These are phyloP conservation scores for Trachythela sp. DNA, from an alignment of 64 coral and sea anemone genomes.

Conservation along the genomic window DNA sequence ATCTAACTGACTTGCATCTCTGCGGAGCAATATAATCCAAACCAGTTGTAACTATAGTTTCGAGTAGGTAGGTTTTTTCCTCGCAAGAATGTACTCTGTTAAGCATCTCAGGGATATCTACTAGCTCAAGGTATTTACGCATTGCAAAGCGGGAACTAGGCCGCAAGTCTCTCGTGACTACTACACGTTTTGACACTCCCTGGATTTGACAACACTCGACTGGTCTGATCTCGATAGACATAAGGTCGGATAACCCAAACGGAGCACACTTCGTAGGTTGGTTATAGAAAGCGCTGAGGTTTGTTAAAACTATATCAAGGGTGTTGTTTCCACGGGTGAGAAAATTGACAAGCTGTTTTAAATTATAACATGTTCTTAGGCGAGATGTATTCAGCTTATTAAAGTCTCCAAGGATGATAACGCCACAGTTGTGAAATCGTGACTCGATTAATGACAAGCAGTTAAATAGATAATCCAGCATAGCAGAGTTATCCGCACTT, in stretches of 20 bases:
- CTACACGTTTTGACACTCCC: not conserved
- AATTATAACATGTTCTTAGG: too few relatives aligned
- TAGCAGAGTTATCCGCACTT: too few relatives aligned
- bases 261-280: not conserved
- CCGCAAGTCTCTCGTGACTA: not conserved
- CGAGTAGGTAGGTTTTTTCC: not conserved
- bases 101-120: constrained; percentile 29
- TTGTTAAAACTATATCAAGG: too few relatives aligned
- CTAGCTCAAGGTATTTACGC: constrained; percentile 9
- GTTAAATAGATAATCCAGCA: too few relatives aligned
- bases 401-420: too few relatives aligned
- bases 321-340: too few relatives aligned
- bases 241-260: not conserved
- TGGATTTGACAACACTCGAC: not conserved
- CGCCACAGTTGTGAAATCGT: too few relatives aligned
- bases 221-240: not conserved
- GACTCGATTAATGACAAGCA: too few relatives aligned
- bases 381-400: too few relatives aligned
- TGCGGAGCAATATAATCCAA: not conserved
- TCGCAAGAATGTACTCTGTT: constrained; percentile 27
- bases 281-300: too few relatives aligned
- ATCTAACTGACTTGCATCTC: not conserved
- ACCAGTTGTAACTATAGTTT: not conserved
- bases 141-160: not conserved
- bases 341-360: too few relatives aligned